Conservation (phyloP, 2,113 vertebrate species). For the Periophthalmus modestus region DNA sequence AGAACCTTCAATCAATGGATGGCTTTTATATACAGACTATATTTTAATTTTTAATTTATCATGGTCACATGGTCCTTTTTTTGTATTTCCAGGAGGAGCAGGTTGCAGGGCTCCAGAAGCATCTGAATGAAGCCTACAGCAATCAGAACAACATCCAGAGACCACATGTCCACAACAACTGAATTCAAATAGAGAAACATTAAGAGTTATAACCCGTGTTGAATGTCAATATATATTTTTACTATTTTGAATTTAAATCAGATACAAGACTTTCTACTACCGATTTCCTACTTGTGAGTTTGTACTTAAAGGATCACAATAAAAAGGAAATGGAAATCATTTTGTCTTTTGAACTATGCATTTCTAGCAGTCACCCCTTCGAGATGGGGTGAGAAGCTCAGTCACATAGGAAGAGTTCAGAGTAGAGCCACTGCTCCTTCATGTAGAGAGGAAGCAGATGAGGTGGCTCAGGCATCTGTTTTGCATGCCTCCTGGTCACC, state of each 20-base stretch:
- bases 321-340: not conserved
- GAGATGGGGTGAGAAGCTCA: no score
- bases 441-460: no score
- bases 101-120: conserved; percentile 70
- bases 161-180: conserved; percentile 43
- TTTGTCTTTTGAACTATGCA: not conserved
- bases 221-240: not conserved
- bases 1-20: no score
- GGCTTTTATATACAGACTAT: no score
- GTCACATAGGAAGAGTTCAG: no score
- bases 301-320: not conserved
- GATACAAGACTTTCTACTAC: not conserved
- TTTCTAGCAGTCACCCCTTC: not conserved
- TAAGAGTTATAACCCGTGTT: not conserved
- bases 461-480: no score
- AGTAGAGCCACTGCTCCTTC: no score
- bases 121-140: conserved; percentile 44
- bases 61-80: not conserved
- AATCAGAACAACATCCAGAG: conserved; percentile 41
- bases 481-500: no score
- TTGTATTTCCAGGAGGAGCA: conserved; percentile 72
- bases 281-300: not conserved
- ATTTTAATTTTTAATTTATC: no score
- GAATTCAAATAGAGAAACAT: conserved; percentile 12
- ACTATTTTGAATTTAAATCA: not conserved